phyloP scores from a whole-genome alignment of 2,797 vertebrate species.

The Podarcis siculus region DNA sequence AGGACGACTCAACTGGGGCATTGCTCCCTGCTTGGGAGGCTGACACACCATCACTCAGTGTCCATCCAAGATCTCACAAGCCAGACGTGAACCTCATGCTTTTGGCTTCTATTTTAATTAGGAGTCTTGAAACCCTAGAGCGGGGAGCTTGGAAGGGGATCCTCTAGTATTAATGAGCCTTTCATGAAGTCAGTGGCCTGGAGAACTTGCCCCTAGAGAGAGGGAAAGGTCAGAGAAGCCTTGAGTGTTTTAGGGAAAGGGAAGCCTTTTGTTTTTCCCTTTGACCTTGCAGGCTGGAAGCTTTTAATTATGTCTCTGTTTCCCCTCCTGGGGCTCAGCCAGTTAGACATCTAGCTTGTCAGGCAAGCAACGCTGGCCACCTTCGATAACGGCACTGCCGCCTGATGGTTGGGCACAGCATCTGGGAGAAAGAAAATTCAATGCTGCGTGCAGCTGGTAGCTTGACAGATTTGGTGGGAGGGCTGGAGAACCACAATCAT shows the following conservation, averaged over 20 bases:
- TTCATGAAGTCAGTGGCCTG: conserved; percentile 20
- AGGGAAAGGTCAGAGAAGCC: conserved; percentile 31
- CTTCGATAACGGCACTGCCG: neutral
- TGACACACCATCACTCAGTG: conserved; percentile 11
- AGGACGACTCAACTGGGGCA: neutral
- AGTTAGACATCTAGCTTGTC: neutral
- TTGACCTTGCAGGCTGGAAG: conserved; percentile 32
- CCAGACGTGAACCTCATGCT: conserved; percentile 4
- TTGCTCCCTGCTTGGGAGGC: neutral
- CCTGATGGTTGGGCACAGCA: neutral
- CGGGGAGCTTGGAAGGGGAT: neutral
- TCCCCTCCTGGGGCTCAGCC: neutral
- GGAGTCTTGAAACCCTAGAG: neutral
- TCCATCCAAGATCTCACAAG: neutral
- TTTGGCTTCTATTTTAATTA: conserved; percentile 44
- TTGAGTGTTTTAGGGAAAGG: conserved; percentile 17
- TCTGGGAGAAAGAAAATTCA: no score
- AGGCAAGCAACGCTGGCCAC: neutral
- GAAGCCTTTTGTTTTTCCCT: neutral
- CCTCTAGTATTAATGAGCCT: conserved; percentile 22
- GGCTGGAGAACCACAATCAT: neutral
- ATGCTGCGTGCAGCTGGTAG: neutral
- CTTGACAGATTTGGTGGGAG: neutral
- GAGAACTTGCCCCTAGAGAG: conserved; percentile 15
- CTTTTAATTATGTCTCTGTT: conserved; percentile 37